Conservation (phyloP, 2,797 vertebrate species). For the Masticophis lateralis region DNA sequence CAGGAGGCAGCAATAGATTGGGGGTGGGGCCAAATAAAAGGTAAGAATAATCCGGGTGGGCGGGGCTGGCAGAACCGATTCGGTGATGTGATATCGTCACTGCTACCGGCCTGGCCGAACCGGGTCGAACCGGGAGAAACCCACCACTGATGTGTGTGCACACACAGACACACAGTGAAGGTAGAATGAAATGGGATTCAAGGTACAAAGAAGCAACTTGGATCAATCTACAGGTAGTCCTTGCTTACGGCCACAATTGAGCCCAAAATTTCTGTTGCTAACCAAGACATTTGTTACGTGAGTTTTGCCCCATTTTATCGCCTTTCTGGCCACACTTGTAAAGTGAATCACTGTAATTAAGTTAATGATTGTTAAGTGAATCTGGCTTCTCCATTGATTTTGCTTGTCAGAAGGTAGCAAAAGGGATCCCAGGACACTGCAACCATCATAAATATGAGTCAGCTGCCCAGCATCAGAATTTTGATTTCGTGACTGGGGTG, state of each 20-base stretch:
- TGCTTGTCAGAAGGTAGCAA: background rate
- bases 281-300: background rate
- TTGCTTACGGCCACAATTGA: background rate
- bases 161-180: background rate
- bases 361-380: background rate
- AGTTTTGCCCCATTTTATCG: background rate
- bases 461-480: background rate
- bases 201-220: background rate
- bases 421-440: background rate
- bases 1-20: no score
- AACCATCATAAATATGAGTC: background rate
- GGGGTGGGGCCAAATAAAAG: no score
- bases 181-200: background rate
- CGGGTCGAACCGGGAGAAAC: no score
- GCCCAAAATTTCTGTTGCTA: background rate
- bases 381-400: background rate
- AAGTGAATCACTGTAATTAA: background rate
- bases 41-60: no score
- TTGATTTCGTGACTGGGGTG: background rate
- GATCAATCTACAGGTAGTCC: background rate
- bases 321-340: background rate
- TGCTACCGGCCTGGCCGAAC: no score
- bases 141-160: background rate
- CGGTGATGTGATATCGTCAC: no score
- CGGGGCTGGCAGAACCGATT: no score